Base-by-base conservation (phyloP, 2,113 vertebrate species). In the Urocolius indicus region DNA sequence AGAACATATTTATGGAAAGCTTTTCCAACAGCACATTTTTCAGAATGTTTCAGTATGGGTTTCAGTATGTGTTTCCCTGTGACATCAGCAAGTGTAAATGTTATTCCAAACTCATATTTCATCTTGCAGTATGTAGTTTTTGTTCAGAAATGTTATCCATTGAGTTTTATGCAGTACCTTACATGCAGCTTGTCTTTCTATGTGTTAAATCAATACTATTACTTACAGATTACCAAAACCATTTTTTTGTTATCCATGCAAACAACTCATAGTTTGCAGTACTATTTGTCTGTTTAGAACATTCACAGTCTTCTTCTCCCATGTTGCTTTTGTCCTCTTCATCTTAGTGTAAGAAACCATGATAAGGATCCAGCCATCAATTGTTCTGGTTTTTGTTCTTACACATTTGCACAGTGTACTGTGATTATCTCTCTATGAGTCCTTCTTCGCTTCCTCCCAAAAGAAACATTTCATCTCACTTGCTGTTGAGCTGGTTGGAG, bases 1-100 rank as follows among this genome's bases (percentile, higher is more conserved):
- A 66, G 57, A 91, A 78, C 29, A 32, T 87, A 89, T 84, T 93
- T 84, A 91, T 83, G 78, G 85, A 88, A 90, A 86, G 79, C 36
- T 78, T 91, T 63, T 87, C 54, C 54, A 84, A 87, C 67, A 91
- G 68, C 65, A 75, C 7, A 4, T 87, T 87, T 91, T 89, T 66
- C 32, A 29, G 29, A 78, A 51, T 36, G 48, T 84, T 93, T 91
- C 79, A 45, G 41, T 69, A 30, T 11, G 2, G 45, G 34, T 80
- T 90, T 85, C 55, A 59, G 58, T 71, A 49, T 51, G 48, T 89
- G 68, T 72, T 93, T 95, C 57, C 41, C n/a, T 75, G 18, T 80
- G 74, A 91, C 69, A 87, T 29, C 45, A 84, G 18, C 61, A 91
- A 73, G 66, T 81, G 13, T 38, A 74, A 74, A 34, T 38, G 18